These are phyloP conservation scores for Pelagia noctiluca DNA, from an alignment of 30 jellyfish, hydroid and myxozoan genomes.

Conservation along the genomic window DNA sequence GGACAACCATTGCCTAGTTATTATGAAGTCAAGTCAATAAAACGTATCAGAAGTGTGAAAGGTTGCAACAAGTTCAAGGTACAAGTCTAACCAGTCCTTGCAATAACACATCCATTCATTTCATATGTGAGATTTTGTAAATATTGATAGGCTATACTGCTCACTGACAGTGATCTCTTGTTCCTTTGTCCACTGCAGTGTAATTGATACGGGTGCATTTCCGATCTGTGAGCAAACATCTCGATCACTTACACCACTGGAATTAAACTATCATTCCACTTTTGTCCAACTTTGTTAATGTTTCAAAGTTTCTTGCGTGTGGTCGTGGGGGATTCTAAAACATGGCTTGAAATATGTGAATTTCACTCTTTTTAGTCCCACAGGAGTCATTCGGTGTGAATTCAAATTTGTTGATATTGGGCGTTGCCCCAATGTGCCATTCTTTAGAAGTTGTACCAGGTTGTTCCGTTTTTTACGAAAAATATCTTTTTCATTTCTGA, in stretches of 20 bases:
- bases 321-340: constrained; percentile 1
- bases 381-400: background rate
- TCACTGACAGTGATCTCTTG: background rate
- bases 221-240: constrained; percentile 22
- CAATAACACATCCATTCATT: background rate
- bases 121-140: background rate
- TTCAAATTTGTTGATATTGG: background rate
- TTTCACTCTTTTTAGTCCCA: background rate
- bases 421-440: background rate
- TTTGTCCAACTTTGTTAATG: constrained; percentile 17
- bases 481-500: too few species aligned
- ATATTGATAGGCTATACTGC: background rate
- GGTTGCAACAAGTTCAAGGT: background rate
- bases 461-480: background rate
- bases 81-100: background rate
- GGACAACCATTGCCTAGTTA: too few species aligned
- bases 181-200: background rate
- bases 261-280: constrained; percentile 28
- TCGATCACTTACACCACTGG: background rate
- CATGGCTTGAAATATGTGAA: background rate
- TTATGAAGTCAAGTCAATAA: background rate
- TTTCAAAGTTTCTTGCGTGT: constrained; percentile 23
- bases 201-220: constrained; percentile 14
- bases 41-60: background rate
- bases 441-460: background rate